These are phyloP conservation scores for Parotia lawesii DNA, from an alignment of 2,113 vertebrate genomes.

Conservation along the genomic window DNA sequence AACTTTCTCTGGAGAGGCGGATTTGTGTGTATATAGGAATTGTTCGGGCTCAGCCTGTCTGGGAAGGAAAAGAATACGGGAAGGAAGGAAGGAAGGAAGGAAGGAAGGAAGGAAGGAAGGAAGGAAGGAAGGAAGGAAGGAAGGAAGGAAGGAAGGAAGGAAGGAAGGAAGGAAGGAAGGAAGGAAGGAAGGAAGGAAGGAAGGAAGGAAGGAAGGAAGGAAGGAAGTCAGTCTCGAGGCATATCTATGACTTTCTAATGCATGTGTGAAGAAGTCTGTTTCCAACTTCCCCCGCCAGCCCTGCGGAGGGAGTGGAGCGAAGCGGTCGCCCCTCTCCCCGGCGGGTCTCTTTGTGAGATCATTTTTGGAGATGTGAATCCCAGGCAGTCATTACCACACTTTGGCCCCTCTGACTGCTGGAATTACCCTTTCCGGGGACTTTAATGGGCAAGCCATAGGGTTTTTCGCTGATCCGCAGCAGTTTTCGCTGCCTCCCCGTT, in stretches of 20 bases:
- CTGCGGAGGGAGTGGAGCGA: not conserved
- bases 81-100: too few relatives aligned
- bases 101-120: not conserved
- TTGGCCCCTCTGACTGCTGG: constrained; percentile 32
- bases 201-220: too few relatives aligned
- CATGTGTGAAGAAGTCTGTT: not conserved
- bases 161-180: too few relatives aligned
- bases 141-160: too few relatives aligned
- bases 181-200: not conserved
- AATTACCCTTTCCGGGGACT: constrained; percentile 51
- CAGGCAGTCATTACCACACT: constrained; percentile 25
- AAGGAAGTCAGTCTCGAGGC: not conserved
- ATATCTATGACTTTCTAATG: not conserved
- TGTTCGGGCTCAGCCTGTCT: not conserved
- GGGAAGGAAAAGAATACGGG: not conserved
- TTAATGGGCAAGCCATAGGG: constrained; percentile 46
- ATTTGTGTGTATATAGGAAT: not conserved
- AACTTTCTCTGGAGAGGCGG: not conserved
- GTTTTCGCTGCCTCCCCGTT: constrained; percentile 50
- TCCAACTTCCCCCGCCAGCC: not conserved
- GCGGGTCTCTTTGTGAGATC: not conserved
- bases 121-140: not conserved
- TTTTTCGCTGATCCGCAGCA: constrained; percentile 68
- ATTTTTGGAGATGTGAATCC: not conserved
- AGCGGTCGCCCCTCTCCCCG: not conserved